Conservation (phyloP, 2,113 vertebrate genomes). For the Aspiorhynchus laticeps region DNA sequence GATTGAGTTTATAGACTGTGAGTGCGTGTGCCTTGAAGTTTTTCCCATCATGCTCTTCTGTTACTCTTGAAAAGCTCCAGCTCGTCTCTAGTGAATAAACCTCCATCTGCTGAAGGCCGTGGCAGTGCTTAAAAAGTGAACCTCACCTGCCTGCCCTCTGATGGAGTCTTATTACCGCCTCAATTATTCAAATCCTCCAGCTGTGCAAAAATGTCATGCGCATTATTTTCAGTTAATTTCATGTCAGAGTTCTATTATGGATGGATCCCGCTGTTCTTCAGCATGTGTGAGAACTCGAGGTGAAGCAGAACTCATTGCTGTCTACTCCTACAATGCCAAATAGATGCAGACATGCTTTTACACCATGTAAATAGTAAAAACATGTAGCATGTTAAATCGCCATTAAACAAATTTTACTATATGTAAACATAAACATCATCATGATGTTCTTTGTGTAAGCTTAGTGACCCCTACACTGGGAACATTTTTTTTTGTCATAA, state of each 20-base stretch:
- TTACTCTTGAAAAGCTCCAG: constrained; percentile 20
- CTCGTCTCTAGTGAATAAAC: constrained; percentile 30
- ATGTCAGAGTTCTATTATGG: constrained; percentile 44
- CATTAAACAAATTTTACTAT: background rate
- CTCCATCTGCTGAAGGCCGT: constrained; percentile 30
- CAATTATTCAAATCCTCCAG: constrained; percentile 61
- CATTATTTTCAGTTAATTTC: constrained; percentile 59
- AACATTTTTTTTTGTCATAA: too few relatives aligned
- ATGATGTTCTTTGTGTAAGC: too few relatives aligned
- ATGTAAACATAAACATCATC: too few relatives aligned
- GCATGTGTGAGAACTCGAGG: constrained; percentile 17
- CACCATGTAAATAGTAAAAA: background rate
- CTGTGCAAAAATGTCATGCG: constrained; percentile 58
- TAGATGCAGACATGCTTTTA: background rate
- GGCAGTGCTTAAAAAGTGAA: constrained; percentile 38
- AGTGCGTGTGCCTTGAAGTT: background rate
- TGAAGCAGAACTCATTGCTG: constrained; percentile 28
- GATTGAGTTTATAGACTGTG: background rate
- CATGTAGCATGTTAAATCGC: background rate
- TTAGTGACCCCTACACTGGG: too few relatives aligned
- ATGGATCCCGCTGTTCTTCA: constrained; percentile 41
- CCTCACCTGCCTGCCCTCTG: constrained; percentile 53
- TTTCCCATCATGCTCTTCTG: constrained; percentile 4
- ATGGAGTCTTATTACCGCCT: constrained; percentile 52
- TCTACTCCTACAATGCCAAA: background rate